These are phyloP conservation scores for Perodicticus potto DNA, from an alignment of 2,797 vertebrate genomes.

Conservation along the genomic window DNA sequence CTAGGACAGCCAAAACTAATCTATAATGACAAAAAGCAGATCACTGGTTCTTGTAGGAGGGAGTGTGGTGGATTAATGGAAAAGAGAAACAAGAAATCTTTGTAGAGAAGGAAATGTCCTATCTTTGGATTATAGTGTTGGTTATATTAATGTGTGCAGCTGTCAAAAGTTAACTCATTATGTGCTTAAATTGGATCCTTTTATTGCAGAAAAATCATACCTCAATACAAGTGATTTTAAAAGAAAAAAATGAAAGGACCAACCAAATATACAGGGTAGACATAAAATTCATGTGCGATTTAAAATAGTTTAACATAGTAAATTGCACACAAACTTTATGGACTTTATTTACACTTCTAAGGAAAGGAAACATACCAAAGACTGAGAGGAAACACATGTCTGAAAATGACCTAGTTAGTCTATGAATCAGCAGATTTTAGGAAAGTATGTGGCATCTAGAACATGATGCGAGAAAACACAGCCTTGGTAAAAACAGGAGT, in stretches of 20 bases:
- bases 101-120: not conserved
- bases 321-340: too few relatives aligned
- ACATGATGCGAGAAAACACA: not conserved
- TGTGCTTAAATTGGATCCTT: not conserved
- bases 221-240: constrained; percentile 11
- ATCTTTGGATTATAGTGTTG: not conserved
- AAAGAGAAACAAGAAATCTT: not conserved
- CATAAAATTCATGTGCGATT: too few relatives aligned
- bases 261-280: not conserved
- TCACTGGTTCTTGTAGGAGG: not conserved
- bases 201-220: not conserved
- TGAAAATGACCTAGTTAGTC: not conserved
- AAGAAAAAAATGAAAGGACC: not conserved
- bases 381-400: not conserved
- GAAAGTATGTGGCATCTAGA: not conserved
- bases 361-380: not conserved
- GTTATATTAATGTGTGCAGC: not conserved
- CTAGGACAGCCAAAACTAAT: not conserved
- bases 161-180: not conserved
- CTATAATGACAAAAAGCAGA: not conserved
- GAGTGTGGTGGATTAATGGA: not conserved
- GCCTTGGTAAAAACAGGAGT: not conserved
- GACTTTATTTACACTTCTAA: not conserved
- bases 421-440: not conserved
- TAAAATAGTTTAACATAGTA: too few relatives aligned